Evolutionary conservation across 2,888 invertebrate genomes (phyloP), one percentile per base, ranked within the genome.

Genomic region (Aphelenchoides bicaudatus): DNA sequence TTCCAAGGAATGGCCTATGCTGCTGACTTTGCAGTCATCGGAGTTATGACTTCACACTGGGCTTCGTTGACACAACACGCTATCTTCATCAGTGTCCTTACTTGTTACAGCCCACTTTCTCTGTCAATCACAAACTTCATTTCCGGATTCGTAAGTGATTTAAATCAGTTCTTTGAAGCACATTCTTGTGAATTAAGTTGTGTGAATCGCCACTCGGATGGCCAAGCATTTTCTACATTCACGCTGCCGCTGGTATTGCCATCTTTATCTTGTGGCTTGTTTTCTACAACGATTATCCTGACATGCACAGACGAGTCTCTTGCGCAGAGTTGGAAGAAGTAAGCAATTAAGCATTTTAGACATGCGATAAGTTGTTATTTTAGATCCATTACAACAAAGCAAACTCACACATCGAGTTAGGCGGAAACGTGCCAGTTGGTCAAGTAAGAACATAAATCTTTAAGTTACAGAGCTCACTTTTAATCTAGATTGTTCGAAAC

Each of bases 41-140:
- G 62, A 5, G 52, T 62, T 25, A 34, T 62, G 23, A 54, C 54
- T 2, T 63, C 61, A 25, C 29, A 70, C 49, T 73, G 73, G 73
- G 71, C 72, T 38, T 71, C 73, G 6, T 62, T 73, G 5, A 43
- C 56, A 28, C 70, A 73, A 39, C 67, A 64, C 1, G 73, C 68
- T 25, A 57, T 72, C 27, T 73, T 72, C 59, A 72, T 73, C 30
- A 60, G 66, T 30, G 69, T 70, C 51, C 59, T 73, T 38, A 73
- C 73, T 4, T 66, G 67, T 43, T 73, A 71, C 63, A 66, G 69
- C 16, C 71, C 72, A 3, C 58, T 70, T 16, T 66, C 73, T 10
- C 61, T 66, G 1, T 63, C 63, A 2, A 61, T 73, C 58, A 72
- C 72, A n/a, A 73, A 72, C 52, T 67, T 70, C 3, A 59, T 72